These are phyloP conservation scores for Emydoidea blandingii DNA, from an alignment of 2,797 vertebrate genomes.

Conservation along the genomic window DNA sequence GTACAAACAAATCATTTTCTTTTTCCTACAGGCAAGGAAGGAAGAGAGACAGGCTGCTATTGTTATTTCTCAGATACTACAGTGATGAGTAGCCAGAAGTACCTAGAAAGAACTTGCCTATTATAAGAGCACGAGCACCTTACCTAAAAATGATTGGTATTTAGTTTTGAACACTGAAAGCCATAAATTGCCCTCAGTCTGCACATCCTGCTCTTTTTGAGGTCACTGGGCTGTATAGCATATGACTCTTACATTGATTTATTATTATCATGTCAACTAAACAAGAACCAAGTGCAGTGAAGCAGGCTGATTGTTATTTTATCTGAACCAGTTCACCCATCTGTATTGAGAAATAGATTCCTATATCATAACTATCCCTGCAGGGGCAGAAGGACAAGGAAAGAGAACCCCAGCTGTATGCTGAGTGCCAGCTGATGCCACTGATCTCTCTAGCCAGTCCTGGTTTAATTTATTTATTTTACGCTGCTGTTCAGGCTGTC, in stretches of 20 bases:
- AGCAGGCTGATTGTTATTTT: fast-evolving
- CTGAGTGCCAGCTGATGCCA: neutral
- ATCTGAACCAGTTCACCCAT: neutral
- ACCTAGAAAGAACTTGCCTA: neutral
- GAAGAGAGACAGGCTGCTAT: neutral
- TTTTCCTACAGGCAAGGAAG: neutral
- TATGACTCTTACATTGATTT: fast-evolving
- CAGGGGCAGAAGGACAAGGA: neutral
- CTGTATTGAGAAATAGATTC: neutral
- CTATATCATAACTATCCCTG: neutral
- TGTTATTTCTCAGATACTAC: neutral
- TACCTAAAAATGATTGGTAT: neutral
- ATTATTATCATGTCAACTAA: neutral
- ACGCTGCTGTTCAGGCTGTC: neutral
- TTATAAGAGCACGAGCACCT: neutral
- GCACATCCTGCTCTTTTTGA: neutral
- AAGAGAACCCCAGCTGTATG: neutral
- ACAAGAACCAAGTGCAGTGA: neutral
- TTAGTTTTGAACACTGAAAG: neutral
- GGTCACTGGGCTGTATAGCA: neutral
- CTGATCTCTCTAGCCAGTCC: fast-evolving
- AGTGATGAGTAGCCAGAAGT: neutral
- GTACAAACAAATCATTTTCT: neutral
- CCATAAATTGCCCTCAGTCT: neutral
- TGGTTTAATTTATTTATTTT: neutral